Evolutionary conservation across 2,888 invertebrate species (phyloP).

Genomic region (Volucella bombylans): DNA sequence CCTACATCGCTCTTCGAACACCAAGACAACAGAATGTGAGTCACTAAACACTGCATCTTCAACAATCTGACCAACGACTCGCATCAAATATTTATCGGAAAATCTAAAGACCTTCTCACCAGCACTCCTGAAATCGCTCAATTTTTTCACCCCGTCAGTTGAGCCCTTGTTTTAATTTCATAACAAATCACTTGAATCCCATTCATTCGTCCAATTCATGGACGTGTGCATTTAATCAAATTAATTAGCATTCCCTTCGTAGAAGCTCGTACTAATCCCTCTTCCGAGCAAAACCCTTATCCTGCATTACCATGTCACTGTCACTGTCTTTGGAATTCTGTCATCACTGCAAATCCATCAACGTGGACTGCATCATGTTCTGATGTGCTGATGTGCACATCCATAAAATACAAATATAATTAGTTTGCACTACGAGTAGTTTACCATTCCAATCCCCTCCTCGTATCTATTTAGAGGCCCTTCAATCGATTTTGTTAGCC

Average conservation of each 20-base stretch:
- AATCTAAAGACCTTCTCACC: too few relatives aligned
- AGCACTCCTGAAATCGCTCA: neutral
- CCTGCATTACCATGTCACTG: slow-evolving; percentile 1
- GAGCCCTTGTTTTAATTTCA: slow-evolving; percentile 12
- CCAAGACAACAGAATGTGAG: too few relatives aligned
- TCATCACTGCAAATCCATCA: slow-evolving; percentile 16
- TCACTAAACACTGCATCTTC: too few relatives aligned
- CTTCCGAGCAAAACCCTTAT: neutral
- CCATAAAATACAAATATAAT: slow-evolving; percentile 24
- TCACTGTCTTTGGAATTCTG: neutral
- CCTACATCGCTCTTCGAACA: too few relatives aligned
- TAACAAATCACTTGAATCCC: slow-evolving; percentile 16
- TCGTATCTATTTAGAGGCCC: too few relatives aligned
- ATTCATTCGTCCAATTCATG: slow-evolving; percentile 1
- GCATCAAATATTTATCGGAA: too few relatives aligned
- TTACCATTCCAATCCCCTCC: neutral
- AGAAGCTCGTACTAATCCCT: slow-evolving; percentile 10
- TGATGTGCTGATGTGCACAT: slow-evolving; percentile 13
- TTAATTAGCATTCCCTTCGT: slow-evolving; percentile 38
- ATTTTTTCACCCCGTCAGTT: neutral
- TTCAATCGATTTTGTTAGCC: neutral
- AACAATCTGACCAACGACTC: too few relatives aligned
- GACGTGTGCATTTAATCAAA: slow-evolving; percentile 32
- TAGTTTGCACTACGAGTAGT: slow-evolving; percentile 42
- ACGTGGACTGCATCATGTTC: slow-evolving; percentile 8